These are phyloP conservation scores for Odontomachus brunneus DNA, from an alignment of 1,140 invertebrate species.

Conservation along the genomic window DNA sequence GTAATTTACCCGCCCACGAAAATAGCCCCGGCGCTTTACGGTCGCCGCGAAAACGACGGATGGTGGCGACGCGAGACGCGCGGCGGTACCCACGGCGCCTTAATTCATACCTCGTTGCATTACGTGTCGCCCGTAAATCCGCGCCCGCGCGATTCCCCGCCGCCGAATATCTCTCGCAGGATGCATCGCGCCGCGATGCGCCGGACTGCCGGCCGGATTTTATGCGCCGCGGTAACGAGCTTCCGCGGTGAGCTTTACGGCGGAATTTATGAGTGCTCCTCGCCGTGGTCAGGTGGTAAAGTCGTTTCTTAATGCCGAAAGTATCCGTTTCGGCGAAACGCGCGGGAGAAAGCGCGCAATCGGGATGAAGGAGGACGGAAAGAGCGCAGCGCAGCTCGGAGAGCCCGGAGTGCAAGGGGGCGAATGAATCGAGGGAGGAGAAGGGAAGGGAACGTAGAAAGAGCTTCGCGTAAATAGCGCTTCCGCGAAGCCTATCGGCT, in stretches of 20 bases:
- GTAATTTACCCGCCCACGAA: slow-evolving; percentile 41
- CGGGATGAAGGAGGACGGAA: not conserved
- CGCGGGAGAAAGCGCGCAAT: slow-evolving; percentile 1
- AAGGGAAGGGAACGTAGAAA: not conserved
- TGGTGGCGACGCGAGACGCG: not conserved
- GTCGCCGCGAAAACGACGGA: slow-evolving; percentile 15
- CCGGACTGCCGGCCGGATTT: slow-evolving; percentile 30
- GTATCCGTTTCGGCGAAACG: slow-evolving; percentile 50
- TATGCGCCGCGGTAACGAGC: slow-evolving; percentile 55
- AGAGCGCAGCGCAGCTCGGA: not conserved
- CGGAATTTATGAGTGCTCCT: slow-evolving; percentile 60
- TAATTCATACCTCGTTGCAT: slow-evolving; percentile 56
- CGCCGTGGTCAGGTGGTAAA: slow-evolving; percentile 68
- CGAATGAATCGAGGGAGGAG: not conserved
- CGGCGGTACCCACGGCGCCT: not conserved
- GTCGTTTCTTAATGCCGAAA: slow-evolving; percentile 58
- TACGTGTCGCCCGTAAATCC: slow-evolving; percentile 55
- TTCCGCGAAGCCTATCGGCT: slow-evolving; percentile 61
- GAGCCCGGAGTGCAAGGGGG: not conserved
- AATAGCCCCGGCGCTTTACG: slow-evolving; percentile 46
- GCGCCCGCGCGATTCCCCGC: not conserved
- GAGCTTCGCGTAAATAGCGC: slow-evolving; percentile 41
- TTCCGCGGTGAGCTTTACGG: slow-evolving; percentile 61
- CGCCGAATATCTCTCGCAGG: slow-evolving; percentile 9
- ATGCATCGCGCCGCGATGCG: slow-evolving; percentile 22